phyloP scores from a whole-genome alignment of 2,797 vertebrate genomes.

The Sebastes vulpes region DNA sequence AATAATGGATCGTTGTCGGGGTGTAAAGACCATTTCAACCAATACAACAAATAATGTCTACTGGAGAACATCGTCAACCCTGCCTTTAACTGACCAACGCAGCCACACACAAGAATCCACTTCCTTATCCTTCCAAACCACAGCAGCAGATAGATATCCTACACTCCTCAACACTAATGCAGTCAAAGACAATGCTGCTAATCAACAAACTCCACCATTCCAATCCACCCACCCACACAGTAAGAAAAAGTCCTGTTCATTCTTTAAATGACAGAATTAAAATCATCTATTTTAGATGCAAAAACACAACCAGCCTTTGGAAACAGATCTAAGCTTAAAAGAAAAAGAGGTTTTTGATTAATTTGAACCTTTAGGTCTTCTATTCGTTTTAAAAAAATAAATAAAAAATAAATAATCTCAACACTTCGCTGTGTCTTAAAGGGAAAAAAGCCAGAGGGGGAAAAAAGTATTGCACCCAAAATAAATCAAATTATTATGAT shows the following conservation, averaged over 20 bases:
- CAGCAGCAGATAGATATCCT: neutral
- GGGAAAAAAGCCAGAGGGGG: neutral
- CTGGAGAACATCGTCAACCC: no score
- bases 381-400: neutral
- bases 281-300: neutral
- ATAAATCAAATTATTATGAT: neutral
- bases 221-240: neutral
- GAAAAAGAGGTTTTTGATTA: neutral
- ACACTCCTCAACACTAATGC: neutral
- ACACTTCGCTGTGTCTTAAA: neutral
- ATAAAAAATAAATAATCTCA: neutral
- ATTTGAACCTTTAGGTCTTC: neutral
- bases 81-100: conserved; percentile 17
- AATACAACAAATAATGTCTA: no score
- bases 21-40: no score
- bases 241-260: neutral
- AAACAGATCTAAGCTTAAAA: neutral
- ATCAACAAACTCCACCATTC: neutral
- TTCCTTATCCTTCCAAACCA: neutral
- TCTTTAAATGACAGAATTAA: neutral
- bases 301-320: neutral
- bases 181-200: neutral
- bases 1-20: no score
- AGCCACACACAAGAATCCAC: conserved; percentile 8
- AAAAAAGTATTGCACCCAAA: neutral